These are phyloP conservation scores for Triplophysa bombifrons DNA, from an alignment of 2,797 vertebrate species.

Conservation along the genomic window DNA sequence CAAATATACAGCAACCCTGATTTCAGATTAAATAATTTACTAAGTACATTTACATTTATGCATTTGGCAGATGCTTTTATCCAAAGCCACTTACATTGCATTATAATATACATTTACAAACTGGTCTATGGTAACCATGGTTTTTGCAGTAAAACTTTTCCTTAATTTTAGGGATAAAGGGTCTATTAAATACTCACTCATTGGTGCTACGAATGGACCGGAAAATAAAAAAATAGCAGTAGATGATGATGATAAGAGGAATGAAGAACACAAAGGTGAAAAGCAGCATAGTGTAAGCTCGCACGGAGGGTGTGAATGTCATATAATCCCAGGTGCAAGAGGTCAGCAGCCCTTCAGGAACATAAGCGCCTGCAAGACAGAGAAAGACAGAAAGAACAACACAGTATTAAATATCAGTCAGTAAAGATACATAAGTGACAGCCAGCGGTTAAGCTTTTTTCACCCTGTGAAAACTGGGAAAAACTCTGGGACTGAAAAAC, in stretches of 20 bases:
- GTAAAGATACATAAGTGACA: neutral
- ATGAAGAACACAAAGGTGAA: conserved; percentile 94
- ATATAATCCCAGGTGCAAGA: conserved; percentile 96
- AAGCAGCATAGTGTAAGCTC: conserved; percentile 92
- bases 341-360: conserved; percentile 91
- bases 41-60: no score
- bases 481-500: neutral
- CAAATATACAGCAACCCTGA: neutral
- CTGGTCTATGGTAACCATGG: no score
- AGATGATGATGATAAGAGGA: conserved; percentile 88
- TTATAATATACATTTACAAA: no score
- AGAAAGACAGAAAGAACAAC: conserved; percentile 16
- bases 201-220: conserved; percentile 85
- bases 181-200: conserved; percentile 73
- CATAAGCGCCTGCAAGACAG: conserved; percentile 82
- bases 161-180: neutral
- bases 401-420: neutral
- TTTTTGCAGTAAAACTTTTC: no score
- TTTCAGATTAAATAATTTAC: no score
- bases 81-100: no score
- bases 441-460: neutral
- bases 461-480: conserved; percentile 2
- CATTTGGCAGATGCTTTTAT: no score
- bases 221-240: conserved; percentile 93
- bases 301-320: conserved; percentile 89